Conservation (phyloP, 1,140 invertebrate genomes). For the Cydia pomonella region DNA sequence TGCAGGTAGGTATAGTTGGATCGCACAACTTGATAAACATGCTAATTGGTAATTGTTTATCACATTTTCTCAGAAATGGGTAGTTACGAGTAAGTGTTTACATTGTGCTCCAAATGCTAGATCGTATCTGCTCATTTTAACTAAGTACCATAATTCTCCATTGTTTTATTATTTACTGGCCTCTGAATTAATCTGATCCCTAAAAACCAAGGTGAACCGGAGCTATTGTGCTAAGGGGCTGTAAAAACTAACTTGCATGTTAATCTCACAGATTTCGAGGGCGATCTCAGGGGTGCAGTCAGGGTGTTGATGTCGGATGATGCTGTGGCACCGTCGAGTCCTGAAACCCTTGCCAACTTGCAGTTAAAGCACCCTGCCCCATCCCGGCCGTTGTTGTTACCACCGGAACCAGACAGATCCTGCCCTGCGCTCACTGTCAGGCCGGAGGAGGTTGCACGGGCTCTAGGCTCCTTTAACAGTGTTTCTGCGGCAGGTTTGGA, state of each 20-base stretch:
- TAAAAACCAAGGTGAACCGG: neutral
- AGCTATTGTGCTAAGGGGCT: neutral
- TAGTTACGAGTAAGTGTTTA: slow-evolving; percentile 12
- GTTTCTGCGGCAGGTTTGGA: too few relatives aligned
- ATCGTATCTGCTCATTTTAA: neutral
- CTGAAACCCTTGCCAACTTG: too few relatives aligned
- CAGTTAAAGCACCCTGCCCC: too few relatives aligned
- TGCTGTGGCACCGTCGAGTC: too few relatives aligned
- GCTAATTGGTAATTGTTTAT: slow-evolving; percentile 11
- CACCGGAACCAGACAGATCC: too few relatives aligned
- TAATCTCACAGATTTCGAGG: too few relatives aligned
- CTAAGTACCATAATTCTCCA: neutral
- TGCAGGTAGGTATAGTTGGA: neutral
- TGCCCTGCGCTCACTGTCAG: too few relatives aligned
- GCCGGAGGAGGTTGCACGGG: too few relatives aligned
- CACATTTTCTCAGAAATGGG: slow-evolving; percentile 18
- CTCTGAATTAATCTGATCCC: neutral
- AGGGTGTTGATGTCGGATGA: too few relatives aligned
- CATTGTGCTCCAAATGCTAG: slow-evolving; percentile 18
- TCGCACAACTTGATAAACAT: neutral
- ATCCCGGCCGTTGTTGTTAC: too few relatives aligned
- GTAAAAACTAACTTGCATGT: neutral
- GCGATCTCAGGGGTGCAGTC: too few relatives aligned
- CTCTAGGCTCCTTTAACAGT: too few relatives aligned
- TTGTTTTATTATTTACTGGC: slow-evolving; percentile 11